Percentiles rank a stretch among this genome's conserved stretches.
These are phyloP conservation scores for Poecile atricapillus DNA, from an alignment of 2,113 vertebrate species.

Conservation along the genomic window DNA sequence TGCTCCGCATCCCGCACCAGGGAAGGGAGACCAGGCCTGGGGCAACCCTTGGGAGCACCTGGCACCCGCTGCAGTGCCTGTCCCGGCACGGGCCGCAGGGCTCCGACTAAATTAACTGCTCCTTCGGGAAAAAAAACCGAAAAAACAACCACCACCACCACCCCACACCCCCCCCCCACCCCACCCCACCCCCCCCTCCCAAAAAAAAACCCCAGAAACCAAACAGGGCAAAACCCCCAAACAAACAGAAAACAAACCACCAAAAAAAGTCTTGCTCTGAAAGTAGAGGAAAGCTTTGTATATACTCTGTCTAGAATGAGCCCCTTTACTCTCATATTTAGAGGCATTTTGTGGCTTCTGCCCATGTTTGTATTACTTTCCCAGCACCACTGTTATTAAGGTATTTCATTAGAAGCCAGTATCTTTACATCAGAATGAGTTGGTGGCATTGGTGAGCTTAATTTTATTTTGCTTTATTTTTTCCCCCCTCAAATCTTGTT, in stretches of 20 bases:
- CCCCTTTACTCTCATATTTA: not conserved
- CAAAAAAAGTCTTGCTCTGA: not conserved
- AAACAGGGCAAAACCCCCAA: not conserved
- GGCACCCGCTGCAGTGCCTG: fast-evolving
- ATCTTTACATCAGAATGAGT: not conserved
- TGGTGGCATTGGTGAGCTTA: not conserved
- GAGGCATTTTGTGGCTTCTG: not conserved
- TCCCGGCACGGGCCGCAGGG: not conserved
- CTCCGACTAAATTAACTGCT: not conserved
- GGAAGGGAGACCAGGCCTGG: not conserved
- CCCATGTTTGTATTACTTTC: not conserved
- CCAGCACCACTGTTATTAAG: not conserved
- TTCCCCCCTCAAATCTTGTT: not conserved
- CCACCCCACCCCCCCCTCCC: too few species aligned
- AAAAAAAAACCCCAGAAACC: not conserved
- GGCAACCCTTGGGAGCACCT: fast-evolving
- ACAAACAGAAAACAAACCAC: too few species aligned
- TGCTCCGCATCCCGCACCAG: fast-evolving
- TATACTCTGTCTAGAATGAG: not conserved
- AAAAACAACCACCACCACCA: too few species aligned
- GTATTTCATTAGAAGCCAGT: not conserved
- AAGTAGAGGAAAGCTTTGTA: not conserved
- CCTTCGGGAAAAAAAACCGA: too few species aligned
- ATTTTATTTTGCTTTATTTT: not conserved
- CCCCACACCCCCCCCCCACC: too few species aligned